phyloP scores from a whole-genome alignment of 2,888 invertebrate species.

The Psococerastis gibbosa region DNA sequence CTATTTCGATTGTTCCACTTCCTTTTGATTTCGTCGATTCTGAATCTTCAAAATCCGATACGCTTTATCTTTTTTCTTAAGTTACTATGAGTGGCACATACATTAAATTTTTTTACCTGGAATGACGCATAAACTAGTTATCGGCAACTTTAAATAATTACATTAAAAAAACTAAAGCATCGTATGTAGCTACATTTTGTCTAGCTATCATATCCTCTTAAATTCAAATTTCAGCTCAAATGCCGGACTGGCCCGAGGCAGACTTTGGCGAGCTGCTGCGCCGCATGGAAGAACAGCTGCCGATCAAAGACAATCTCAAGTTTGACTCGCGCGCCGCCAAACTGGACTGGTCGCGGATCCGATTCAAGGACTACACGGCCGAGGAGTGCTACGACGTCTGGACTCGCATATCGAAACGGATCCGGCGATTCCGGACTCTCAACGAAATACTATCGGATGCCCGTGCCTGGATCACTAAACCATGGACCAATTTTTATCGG shows the following conservation, averaged over 20 bases:
- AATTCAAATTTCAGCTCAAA: too few relatives aligned
- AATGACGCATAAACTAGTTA: too few relatives aligned
- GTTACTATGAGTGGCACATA: too few relatives aligned
- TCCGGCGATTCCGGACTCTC: conserved; percentile 29
- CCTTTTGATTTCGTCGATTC: too few relatives aligned
- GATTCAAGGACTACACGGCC: conserved; percentile 28
- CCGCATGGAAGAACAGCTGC: conserved; percentile 26
- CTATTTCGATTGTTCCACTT: too few relatives aligned
- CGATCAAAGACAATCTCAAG: conserved; percentile 27
- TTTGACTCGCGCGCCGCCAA: conserved; percentile 26
- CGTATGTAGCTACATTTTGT: too few relatives aligned
- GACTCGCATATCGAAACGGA: conserved; percentile 26
- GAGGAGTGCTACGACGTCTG: conserved; percentile 31
- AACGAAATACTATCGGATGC: conserved; percentile 31
- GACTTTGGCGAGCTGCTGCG: conserved; percentile 27
- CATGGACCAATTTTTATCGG: conserved; percentile 27
- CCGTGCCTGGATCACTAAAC: conserved; percentile 27
- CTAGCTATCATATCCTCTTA: too few relatives aligned
- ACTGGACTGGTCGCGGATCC: conserved; percentile 30
- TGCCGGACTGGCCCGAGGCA: conserved; percentile 25
- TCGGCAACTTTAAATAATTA: too few relatives aligned
- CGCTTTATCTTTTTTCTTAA: too few relatives aligned
- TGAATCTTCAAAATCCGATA: too few relatives aligned
- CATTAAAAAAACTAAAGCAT: too few relatives aligned
- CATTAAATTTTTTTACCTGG: too few relatives aligned